Evolutionary conservation across 2,113 vertebrate genomes (phyloP), one percentile per base, ranked within the genome.

Genomic region (Cyphomyrus discorhynchus): DNA sequence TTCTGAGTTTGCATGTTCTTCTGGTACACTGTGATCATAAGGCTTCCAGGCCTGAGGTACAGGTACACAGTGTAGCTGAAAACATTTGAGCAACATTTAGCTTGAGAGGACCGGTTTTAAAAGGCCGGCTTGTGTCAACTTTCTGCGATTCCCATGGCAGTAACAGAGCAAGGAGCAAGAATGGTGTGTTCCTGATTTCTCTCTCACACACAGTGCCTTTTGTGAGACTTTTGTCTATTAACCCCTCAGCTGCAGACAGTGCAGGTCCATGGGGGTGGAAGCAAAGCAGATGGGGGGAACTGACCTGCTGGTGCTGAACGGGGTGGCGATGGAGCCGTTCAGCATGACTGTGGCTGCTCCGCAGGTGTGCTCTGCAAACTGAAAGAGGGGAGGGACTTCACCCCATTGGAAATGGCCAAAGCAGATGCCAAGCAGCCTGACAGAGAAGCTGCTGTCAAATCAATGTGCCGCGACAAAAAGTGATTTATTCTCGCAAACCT

Each of bases 321-420:
- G 94, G 2, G 92, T 92, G 2, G 77, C 3, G 84, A 93, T 0
- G 0, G 97, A 96, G 47, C 97, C 97, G 0, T 97, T 97, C 47
- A 99, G 95, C 96, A 98, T 96, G 85, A 92, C 97, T 0, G 96
- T 94, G 85, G 96, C 97, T 66, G 94, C 62, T 47, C 97, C 97
- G 92, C 97, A 97, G 0, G 97, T 96, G 66, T 50, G 52, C 49
- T 94, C 94, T 93, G 97, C 97, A 96, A 97, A 98, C 98, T 98
- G 91, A 90, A 93, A 92, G 89, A 92, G 90, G 89, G 3, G 13
- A 45, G 31, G n/a, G 6, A 74, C 15, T 10, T 31, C 56, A 90
- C 21, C 49, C 35, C 62, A 13, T 1, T 35, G 46, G 45, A 53
- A 50, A 35, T 11, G 13, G 11, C 49, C 24, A 27, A 31, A 49